phyloP scores from a whole-genome alignment of 2,113 vertebrate genomes.

The Dasyprocta punctata region DNA sequence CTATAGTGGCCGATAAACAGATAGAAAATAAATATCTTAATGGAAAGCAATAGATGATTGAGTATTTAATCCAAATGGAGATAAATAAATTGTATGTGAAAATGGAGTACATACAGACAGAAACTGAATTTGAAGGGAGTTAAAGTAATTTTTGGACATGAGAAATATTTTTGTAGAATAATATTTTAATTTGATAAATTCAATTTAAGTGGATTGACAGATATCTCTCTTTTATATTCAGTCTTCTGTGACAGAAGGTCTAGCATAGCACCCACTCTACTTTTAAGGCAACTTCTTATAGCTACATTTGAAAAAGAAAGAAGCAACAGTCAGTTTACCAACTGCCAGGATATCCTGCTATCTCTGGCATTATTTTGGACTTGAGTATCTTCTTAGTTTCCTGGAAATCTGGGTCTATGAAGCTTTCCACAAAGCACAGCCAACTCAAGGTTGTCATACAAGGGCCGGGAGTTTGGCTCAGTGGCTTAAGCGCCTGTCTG shows the following conservation, averaged over 20 bases:
- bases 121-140: neutral
- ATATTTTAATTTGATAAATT: neutral
- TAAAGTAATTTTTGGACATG: neutral
- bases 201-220: neutral
- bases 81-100: neutral
- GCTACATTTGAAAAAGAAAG: neutral
- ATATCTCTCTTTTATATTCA: neutral
- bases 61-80: neutral
- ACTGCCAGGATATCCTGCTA: no score
- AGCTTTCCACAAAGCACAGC: neutral
- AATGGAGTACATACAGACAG: neutral
- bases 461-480: no score
- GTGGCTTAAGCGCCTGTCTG: no score
- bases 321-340: neutral
- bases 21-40: neutral
- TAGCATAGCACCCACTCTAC: no score
- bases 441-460: neutral
- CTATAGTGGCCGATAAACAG: neutral
- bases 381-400: neutral
- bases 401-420: no score
- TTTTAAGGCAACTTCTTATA: neutral
- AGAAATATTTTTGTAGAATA: neutral
- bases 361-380: no score
- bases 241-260: neutral
- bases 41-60: neutral